A percentile compares a stretch with the other conserved stretches of the same genome.
These are phyloP conservation scores for Myoxocephalus aenaeus DNA, from an alignment of 2,797 vertebrate species.

Conservation along the genomic window DNA sequence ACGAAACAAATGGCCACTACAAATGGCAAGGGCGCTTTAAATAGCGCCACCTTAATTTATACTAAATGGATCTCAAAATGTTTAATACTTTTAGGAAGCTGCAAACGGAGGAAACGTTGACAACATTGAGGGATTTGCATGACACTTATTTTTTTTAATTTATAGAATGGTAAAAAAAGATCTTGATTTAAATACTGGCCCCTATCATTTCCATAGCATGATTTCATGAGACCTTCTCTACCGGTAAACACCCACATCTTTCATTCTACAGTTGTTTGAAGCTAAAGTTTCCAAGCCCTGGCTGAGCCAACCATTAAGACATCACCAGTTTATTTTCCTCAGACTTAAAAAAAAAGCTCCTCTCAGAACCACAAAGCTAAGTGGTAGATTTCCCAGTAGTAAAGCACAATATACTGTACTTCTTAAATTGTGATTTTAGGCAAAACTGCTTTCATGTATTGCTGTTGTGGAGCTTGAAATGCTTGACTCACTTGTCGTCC, in stretches of 20 bases:
- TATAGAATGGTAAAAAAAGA: too few relatives aligned
- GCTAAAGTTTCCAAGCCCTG: not conserved
- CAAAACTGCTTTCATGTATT: not conserved
- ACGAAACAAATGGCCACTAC: too few relatives aligned
- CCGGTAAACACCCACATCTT: not conserved
- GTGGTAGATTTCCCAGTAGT: not conserved
- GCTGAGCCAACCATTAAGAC: not conserved
- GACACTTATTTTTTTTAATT: too few relatives aligned
- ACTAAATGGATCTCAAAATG: too few relatives aligned
- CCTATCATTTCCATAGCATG: too few relatives aligned
- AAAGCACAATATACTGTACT: not conserved
- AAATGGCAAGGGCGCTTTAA: too few relatives aligned
- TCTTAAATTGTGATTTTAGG: not conserved
- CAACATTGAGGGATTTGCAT: too few relatives aligned
- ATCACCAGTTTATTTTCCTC: not conserved
- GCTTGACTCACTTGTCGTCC: conserved; percentile 50
- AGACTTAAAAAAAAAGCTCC: not conserved
- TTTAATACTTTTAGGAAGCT: not conserved
- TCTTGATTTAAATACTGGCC: too few relatives aligned
- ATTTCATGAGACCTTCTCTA: not conserved
- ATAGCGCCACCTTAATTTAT: too few relatives aligned
- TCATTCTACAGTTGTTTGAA: not conserved
- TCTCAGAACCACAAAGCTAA: not conserved
- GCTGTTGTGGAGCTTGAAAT: not conserved
- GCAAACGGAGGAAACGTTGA: too few relatives aligned